Percentiles rank a stretch among this genome's conserved stretches.
Evolutionary conservation across 2,113 vertebrate genomes (phyloP).

Genomic region (Jacana jacana): DNA sequence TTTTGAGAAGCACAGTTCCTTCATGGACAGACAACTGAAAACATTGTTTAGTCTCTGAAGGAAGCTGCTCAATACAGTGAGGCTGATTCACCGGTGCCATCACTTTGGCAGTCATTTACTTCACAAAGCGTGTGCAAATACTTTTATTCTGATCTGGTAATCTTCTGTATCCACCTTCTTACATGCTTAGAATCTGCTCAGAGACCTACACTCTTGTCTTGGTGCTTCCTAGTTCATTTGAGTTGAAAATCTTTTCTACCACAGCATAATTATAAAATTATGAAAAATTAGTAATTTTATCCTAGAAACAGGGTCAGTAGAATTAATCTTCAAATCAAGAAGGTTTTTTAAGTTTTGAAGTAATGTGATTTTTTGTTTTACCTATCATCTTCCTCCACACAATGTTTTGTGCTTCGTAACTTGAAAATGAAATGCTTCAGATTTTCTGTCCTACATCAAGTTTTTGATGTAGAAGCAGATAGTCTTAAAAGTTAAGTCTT

Average conservation of each 20-base stretch:
- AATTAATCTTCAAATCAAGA: neutral
- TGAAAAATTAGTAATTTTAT: neutral
- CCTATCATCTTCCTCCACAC: neutral
- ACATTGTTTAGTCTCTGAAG: neutral
- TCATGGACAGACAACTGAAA: neutral
- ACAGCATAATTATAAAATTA: neutral
- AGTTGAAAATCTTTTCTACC: neutral
- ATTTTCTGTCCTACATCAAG: neutral
- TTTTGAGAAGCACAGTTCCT: neutral
- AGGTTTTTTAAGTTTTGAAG: neutral
- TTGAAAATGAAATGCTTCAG: neutral
- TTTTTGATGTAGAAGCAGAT: neutral
- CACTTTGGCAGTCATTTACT: neutral
- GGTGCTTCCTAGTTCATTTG: neutral
- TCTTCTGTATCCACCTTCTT: neutral
- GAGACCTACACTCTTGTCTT: neutral
- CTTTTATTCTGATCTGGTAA: neutral
- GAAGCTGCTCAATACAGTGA: neutral
- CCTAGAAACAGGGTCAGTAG: neutral
- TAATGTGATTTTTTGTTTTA: neutral
- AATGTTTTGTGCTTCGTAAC: neutral
- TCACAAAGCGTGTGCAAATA: neutral
- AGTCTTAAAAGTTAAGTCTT: neutral
- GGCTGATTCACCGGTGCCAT: neutral
- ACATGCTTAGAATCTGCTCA: neutral